Evolutionary conservation across 2,113 vertebrate species (phyloP).

Genomic region (Nycticorax nycticorax): DNA sequence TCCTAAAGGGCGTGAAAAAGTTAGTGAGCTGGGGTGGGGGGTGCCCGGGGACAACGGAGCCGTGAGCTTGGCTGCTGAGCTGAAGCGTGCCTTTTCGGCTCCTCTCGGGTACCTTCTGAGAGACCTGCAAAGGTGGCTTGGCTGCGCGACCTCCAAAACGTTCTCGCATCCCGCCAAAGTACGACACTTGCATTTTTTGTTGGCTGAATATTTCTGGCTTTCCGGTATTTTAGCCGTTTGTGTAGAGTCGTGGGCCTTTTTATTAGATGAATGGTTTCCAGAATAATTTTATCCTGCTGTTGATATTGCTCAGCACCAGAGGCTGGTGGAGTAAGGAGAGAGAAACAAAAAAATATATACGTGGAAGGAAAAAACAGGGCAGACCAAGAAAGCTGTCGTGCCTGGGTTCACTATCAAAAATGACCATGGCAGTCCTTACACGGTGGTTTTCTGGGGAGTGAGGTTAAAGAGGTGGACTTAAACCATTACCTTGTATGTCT

Average conservation of each 20-base stretch:
- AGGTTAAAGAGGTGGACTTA: background rate
- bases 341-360: background rate
- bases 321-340: background rate
- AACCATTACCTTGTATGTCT: background rate
- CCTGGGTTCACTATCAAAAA: background rate
- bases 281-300: background rate
- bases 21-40: background rate
- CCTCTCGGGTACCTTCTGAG: background rate
- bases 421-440: background rate
- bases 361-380: background rate
- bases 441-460: background rate
- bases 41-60: background rate
- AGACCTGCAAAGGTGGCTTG: fast-evolving
- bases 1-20: too few relatives aligned
- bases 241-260: background rate
- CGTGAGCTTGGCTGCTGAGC: too few relatives aligned
- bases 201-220: background rate
- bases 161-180: fast-evolving
- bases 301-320: background rate
- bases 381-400: background rate
- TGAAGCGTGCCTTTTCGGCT: background rate
- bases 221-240: fast-evolving
- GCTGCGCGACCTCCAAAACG: background rate
- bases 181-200: fast-evolving
- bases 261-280: background rate